Base-by-base conservation (phyloP, 2,113 vertebrate genomes). In the Philantomba maxwellii region DNA sequence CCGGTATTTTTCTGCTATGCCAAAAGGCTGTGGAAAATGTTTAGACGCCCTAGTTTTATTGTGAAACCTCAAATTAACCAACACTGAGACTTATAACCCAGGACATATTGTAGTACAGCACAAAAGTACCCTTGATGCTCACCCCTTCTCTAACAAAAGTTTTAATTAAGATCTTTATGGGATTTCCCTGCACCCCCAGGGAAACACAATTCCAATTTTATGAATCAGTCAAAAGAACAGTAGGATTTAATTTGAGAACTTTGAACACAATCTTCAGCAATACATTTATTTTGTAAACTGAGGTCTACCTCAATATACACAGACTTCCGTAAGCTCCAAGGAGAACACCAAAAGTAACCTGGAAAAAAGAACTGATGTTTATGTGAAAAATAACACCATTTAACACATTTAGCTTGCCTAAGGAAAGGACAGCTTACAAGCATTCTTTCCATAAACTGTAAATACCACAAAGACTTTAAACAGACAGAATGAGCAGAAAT, bases 331-430 rank as follows among this genome's bases (percentile, higher is more conserved):
- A 39, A 96, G 96, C 95, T 83, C 77, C 70, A 92, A 73, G 0
- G 14, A 96, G 64, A 95, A 96, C 55, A 93, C 96, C 70, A 91
- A 89, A 97, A 98, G 92, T 95, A 95, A 96, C 97, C 87, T 96
- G 93, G 93, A 94, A 97, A 92, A 96, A 33, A 49, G 64, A 96
- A 97, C 64, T 93, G 95, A 97, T 91, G 26, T 97, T 78, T 91
- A 30, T 83, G 87, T 88, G 90, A 95, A 97, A 97, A 95, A 93
- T 93, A 96, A 94, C 94, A 97, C 96, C 91, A 89, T 90, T 89
- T 95, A 97, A 97, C 87, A 96, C 81, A 77, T 96, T 95, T 95
- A 89, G 85, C 26, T 97, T 97, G 95, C 97, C 88, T 95, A 73
- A 94, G 88, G 97, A 88, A 96, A 96, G 57, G 94, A 88, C 33